Percentiles rank a stretch among this genome's conserved stretches.
Evolutionary conservation across 2,888 invertebrate genomes (phyloP).

Genomic region (Seira musarum): DNA sequence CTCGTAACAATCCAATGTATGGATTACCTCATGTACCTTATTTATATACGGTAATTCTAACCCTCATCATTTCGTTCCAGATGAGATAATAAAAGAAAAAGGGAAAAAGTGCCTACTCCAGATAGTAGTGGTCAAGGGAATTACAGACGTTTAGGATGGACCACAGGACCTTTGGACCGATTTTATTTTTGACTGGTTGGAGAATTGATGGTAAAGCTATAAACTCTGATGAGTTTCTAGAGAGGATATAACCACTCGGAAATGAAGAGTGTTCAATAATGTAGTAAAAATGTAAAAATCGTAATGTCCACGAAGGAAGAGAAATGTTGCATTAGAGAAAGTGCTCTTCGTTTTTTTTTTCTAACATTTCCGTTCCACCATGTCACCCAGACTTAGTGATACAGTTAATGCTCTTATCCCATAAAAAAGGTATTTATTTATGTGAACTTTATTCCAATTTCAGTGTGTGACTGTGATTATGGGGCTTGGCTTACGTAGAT

Average conservation of each 20-base stretch:
- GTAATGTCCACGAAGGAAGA: too few species aligned
- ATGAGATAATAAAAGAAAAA: conserved; percentile 53
- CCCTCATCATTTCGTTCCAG: conserved; percentile 43
- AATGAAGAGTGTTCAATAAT: too few species aligned
- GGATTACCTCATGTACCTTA: conserved; percentile 16
- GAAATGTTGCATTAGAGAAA: too few species aligned
- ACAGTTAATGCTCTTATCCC: conserved; percentile 9
- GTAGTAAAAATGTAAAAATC: too few species aligned
- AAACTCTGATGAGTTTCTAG: neutral
- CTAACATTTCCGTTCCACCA: neutral
- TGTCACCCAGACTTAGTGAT: neutral
- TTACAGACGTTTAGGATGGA: conserved; percentile 22
- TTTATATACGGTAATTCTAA: conserved; percentile 25
- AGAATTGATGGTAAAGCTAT: neutral
- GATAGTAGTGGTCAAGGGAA: conserved; percentile 44
- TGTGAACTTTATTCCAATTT: conserved; percentile 8
- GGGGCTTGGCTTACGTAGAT: neutral
- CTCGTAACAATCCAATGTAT: conserved; percentile 31
- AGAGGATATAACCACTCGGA: too few species aligned
- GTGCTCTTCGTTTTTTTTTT: neutral
- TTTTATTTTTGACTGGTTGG: neutral
- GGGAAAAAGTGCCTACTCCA: neutral
- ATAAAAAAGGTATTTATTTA: conserved; percentile 16
- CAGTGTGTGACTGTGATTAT: conserved; percentile 2
- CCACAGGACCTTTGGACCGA: neutral